A percentile compares a stretch with the other conserved stretches of the same genome.
phyloP scores from a whole-genome alignment of 2,113 vertebrate species.

The Neofelis nebulosa region DNA sequence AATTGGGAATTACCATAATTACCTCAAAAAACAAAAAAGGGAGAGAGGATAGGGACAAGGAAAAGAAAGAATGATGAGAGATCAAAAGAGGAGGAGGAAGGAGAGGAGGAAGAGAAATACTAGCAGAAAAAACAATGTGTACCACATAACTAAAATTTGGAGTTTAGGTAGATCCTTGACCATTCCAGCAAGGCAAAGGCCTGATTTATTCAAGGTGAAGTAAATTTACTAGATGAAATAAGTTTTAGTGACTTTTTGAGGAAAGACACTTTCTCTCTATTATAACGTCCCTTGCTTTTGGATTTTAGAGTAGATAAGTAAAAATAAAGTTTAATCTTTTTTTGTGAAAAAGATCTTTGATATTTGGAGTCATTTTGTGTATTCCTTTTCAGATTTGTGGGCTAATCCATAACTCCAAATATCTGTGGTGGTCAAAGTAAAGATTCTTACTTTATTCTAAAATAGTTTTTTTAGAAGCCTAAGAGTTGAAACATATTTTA shows the following conservation, averaged over 20 bases:
- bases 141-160: neutral
- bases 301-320: neutral
- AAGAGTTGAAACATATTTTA: neutral
- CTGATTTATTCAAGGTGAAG: neutral
- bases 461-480: neutral
- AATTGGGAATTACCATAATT: neutral
- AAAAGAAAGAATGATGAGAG: neutral
- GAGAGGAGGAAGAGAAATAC: neutral
- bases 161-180: neutral
- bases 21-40: neutral
- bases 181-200: neutral
- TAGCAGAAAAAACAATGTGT: neutral
- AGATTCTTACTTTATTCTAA: neutral
- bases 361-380: neutral
- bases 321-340: neutral
- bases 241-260: neutral
- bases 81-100: neutral
- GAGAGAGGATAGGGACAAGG: neutral
- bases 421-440: neutral
- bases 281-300: neutral
- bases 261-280: neutral
- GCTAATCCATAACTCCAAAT: neutral
- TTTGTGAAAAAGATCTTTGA: neutral
- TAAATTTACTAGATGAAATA: neutral
- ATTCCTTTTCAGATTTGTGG: neutral